phyloP scores from a whole-genome alignment of 2,113 vertebrate genomes.

The Triplophysa tibetana region DNA sequence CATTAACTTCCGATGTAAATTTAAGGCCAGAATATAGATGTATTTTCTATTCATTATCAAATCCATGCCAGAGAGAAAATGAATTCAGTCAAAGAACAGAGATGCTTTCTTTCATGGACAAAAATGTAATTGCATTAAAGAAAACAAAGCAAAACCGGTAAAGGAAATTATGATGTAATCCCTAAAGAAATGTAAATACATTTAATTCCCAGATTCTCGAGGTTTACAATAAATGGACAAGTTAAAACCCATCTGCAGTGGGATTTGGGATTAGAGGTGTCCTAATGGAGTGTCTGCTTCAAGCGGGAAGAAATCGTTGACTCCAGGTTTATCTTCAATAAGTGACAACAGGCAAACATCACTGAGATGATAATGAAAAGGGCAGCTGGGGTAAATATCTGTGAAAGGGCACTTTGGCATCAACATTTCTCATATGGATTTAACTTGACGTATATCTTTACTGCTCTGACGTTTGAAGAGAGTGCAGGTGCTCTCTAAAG shows the following conservation, averaged over 20 bases:
- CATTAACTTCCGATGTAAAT: background rate
- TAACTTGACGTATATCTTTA: background rate
- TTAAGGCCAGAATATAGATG: background rate
- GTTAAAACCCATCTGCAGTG: conserved; percentile 36
- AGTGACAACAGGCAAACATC: conserved; percentile 1
- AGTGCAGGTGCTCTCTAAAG: background rate
- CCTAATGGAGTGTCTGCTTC: conserved; percentile 23
- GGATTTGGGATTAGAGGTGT: conserved; percentile 47
- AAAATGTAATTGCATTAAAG: background rate
- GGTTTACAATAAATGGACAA: conserved; percentile 31
- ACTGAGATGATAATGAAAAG: conserved; percentile 31
- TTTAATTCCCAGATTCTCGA: conserved; percentile 42
- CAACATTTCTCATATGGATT: background rate
- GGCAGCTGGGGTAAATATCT: conserved; percentile 1
- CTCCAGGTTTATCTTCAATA: background rate
- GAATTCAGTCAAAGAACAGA: conserved; percentile 18
- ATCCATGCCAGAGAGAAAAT: conserved; percentile 7
- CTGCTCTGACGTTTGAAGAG: background rate
- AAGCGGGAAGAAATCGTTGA: conserved; percentile 5
- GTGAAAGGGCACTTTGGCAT: conserved; percentile 1
- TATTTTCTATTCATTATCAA: background rate
- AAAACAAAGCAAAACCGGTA: background rate
- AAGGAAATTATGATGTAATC: conserved; percentile 19
- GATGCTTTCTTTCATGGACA: conserved; percentile 9
- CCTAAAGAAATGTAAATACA: conserved; percentile 44